Evolutionary conservation across 92 coral and sea anemone genomes (phyloP), one percentile per base, ranked within the genome.

Genomic region (Diadumene lineata): DNA sequence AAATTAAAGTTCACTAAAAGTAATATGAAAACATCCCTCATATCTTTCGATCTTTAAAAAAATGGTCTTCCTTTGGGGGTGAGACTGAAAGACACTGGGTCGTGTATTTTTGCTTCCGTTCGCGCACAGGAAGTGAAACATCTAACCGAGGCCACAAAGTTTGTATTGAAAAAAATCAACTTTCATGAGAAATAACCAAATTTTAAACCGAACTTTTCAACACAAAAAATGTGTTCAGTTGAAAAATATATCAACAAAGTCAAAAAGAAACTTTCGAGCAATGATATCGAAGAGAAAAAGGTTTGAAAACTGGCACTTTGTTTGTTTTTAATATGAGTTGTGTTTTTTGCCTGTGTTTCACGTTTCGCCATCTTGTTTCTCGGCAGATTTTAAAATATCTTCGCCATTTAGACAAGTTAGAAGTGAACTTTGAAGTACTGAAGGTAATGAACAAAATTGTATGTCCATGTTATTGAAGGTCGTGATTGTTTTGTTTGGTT

Each of bases 351-450:
- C 58, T 30, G 56, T 61, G 48, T 28, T 60, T 33, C 18, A 18
- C 26, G 44, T 11, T 31, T 43, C 38, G 32, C 26, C n/a, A 22
- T 31, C 43, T 11, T 30, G 26, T 16, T 33, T 23, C 34, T 58
- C 29, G 18, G 51, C 55, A 94, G 98, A 74, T 92, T 56, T 78
- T 88, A 55, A 94, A 81, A 70, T 94, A 94, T 69, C 73, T 94
- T 30, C 81, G 79, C 28, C 92, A 88, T 22, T 75, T 94, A 70
- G 96, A 87, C 48, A 81, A 87, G 34, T 64, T 96, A 27, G 75
- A 83, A 17, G 86, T 96, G 60, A 86, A 88, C 34, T 72, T 96
- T 29, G 94, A 86, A 32, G 74, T 86, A 15, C 75, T 96, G 32
- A 96, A 96, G 85, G 99, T 96, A 78, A 67, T 56, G 0, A 18